Conservation (phyloP, 2,888 invertebrate species). For the Erpobdella octoculata region DNA sequence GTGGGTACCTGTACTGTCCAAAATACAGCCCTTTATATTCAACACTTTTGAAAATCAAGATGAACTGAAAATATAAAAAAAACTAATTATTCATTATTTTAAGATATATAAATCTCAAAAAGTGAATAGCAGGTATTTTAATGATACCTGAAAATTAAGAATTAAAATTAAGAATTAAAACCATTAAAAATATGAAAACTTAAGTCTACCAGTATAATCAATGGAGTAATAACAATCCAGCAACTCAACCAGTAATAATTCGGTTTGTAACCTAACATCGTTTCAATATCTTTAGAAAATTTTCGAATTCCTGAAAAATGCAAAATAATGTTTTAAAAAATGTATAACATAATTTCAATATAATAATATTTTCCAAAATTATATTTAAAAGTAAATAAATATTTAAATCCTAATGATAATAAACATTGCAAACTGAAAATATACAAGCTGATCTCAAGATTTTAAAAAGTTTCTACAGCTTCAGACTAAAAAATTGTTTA, state of each 20-base stretch:
- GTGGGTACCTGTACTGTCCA: constrained; percentile 41
- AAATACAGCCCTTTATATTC: constrained; percentile 42
- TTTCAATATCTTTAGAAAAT: constrained; percentile 42
- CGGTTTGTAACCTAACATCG: constrained; percentile 47
- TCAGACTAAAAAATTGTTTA: too few species aligned
- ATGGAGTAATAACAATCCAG: constrained; percentile 48
- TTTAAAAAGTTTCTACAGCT: too few species aligned
- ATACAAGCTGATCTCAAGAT: too few species aligned
- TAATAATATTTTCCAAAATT: background rate
- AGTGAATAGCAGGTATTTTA: background rate
- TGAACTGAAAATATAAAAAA: constrained; percentile 41
- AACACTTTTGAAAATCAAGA: constrained; percentile 42
- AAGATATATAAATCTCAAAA: background rate
- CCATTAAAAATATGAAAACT: background rate
- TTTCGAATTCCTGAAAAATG: constrained; percentile 24
- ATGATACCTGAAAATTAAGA: background rate
- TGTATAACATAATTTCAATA: background rate
- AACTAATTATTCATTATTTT: background rate
- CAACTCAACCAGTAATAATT: constrained; percentile 42
- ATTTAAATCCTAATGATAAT: too few species aligned
- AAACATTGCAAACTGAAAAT: too few species aligned
- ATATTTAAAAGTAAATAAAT: too few species aligned
- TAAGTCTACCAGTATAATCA: constrained; percentile 5
- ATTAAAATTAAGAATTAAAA: background rate
- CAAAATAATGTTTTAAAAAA: background rate